Base-by-base conservation (phyloP, 2,113 vertebrate genomes). In the Chaenocephalus aceratus region DNA sequence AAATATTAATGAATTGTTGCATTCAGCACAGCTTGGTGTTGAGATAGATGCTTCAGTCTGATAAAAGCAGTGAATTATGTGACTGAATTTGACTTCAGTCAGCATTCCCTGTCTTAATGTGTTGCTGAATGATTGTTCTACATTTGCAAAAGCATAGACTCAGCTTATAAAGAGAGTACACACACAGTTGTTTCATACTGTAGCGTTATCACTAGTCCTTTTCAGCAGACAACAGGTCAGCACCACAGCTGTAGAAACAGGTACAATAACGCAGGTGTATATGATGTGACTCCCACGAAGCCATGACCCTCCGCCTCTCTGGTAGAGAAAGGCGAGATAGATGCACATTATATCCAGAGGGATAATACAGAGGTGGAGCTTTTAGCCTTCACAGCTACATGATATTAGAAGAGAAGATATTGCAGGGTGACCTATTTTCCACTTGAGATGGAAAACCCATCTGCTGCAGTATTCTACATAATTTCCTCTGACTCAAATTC, bases 381-480 rank as follows among this genome's bases (percentile, higher is more conserved):
- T 75, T 13, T 13, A 52, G 62, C 49, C 18, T 60, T 51, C 45
- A 36, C 45, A 44, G 82, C 26, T 54, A 34, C 6, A 58, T 58
- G 26, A 64, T 61, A 41, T 6, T 10, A 34, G 51, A 30, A 62
- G 67, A 67, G 13, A 64, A 46, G 57, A 46, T 67, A 53, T 46
- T 65, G 49, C 81, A 79, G 51, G 60, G 70, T 76, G 78, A 88
- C 70, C 75, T 87, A 80, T 49, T 53, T 65, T 52, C 58, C 54
- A 53, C 85, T 79, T 74, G 61, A 75, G 46, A 79, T 13, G 45
- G 59, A 30, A 63, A 34, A 44, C 56, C 66, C 80, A 63, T 79
- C 76, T 74, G 61, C 46, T 72, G 57, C 63, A 1, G 44, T 44
- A 15, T 59, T 70, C 66, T 41, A 34, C 41, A 57, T 48, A n/a